Percentiles rank a stretch among this genome's conserved stretches.
phyloP scores from a whole-genome alignment of 2,888 invertebrate species.

The Mycalesis mineus region DNA sequence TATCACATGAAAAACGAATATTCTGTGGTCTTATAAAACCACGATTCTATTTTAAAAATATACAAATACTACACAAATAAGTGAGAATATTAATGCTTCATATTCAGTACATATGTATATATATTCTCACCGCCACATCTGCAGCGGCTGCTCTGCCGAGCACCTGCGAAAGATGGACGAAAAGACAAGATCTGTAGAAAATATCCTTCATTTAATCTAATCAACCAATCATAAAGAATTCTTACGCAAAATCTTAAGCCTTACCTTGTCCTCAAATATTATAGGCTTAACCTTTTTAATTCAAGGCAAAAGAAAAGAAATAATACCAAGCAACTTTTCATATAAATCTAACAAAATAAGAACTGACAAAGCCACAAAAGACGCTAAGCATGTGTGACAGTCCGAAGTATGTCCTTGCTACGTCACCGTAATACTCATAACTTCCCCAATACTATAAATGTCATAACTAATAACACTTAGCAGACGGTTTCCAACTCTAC shows the following conservation, averaged over 20 bases:
- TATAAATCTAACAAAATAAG: conserved; percentile 13
- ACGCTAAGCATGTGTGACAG: conserved; percentile 15
- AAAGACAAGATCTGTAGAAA: no score
- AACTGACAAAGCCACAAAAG: conserved; percentile 15
- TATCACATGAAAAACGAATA: no score
- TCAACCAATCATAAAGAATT: neutral
- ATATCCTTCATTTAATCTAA: no score
- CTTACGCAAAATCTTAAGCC: neutral
- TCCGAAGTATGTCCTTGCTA: conserved; percentile 14
- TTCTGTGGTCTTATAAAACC: no score
- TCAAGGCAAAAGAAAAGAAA: neutral
- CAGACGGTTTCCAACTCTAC: neutral
- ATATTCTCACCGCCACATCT: no score
- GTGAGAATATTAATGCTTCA: no score
- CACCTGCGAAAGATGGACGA: no score
- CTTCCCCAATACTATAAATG: neutral
- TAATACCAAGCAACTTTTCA: neutral
- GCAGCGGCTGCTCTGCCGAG: no score
- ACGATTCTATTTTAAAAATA: no score
- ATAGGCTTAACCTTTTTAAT: neutral
- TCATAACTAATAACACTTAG: neutral
- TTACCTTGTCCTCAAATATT: neutral
- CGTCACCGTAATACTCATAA: conserved; percentile 4
- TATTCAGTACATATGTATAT: no score
- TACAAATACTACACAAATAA: no score